These are phyloP conservation scores for Heteropelma amictum DNA, from an alignment of 2,888 invertebrate genomes.

Conservation along the genomic window DNA sequence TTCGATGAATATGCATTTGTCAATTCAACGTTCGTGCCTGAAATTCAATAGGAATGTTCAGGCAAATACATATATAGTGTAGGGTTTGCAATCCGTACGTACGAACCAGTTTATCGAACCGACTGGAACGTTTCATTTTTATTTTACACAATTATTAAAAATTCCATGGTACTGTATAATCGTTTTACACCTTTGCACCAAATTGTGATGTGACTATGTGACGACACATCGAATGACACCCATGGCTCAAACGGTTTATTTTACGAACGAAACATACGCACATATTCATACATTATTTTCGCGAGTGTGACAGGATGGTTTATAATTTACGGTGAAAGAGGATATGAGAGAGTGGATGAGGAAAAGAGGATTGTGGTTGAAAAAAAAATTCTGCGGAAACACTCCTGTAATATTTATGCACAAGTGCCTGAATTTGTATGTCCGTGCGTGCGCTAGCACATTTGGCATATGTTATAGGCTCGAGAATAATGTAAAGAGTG, in stretches of 20 bases:
- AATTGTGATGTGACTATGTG: no score
- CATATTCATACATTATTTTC: neutral
- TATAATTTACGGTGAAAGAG: conserved; percentile 35
- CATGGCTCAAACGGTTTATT: conserved; percentile 28
- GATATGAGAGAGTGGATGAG: neutral
- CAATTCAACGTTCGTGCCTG: no score
- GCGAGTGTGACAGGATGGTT: neutral
- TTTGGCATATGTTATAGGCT: conserved; percentile 23
- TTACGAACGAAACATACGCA: conserved; percentile 21
- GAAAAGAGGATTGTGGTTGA: neutral
- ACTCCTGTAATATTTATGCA: neutral
- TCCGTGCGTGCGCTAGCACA: neutral
- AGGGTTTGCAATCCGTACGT: no score
- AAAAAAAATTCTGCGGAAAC: conserved; percentile 8
- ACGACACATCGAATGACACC: no score
- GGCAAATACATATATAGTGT: no score
- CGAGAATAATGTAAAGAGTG: conserved; percentile 25
- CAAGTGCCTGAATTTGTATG: neutral
- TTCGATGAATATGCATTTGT: no score
- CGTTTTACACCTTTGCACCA: no score
- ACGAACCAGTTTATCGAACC: no score
- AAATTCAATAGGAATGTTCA: no score
- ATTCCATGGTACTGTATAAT: no score
- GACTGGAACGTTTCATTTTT: no score
- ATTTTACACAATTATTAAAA: no score